phyloP scores from a whole-genome alignment of 30 jellyfish, hydroid and myxozoan genomes.

The Aurelia aurita complex sp. Pacific region DNA sequence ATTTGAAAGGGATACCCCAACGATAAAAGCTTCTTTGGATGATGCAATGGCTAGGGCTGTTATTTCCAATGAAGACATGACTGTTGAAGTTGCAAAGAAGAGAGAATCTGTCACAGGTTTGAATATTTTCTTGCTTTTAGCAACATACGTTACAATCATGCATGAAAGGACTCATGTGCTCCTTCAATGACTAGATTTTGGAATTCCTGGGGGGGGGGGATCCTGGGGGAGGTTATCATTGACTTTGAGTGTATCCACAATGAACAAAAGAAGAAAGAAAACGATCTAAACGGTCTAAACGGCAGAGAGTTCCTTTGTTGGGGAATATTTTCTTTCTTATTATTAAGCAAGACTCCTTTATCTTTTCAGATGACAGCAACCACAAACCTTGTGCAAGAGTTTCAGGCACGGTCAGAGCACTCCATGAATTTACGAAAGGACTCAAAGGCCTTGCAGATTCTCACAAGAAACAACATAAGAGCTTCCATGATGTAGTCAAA shows the following conservation, averaged over 20 bases:
- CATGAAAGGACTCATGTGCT: too few relatives aligned
- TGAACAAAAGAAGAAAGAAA: too few relatives aligned
- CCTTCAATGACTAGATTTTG: too few relatives aligned
- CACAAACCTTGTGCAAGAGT: constrained; percentile 47
- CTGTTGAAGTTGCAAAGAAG: constrained; percentile 27
- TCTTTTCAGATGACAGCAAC: neutral
- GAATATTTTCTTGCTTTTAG: neutral
- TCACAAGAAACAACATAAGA: constrained; percentile 21
- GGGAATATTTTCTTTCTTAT: neutral
- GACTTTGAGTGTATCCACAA: too few relatives aligned
- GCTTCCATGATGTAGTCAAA: constrained; percentile 12
- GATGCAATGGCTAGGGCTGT: constrained; percentile 67
- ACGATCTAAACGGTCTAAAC: too few relatives aligned
- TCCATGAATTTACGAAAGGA: constrained; percentile 60
- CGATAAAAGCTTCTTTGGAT: constrained; percentile 50
- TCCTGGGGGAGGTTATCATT: too few relatives aligned
- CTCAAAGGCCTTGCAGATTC: constrained; percentile 45
- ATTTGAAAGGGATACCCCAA: constrained; percentile 44
- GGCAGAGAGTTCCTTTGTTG: neutral
- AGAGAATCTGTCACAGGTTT: constrained; percentile 45
- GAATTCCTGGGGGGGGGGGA: too few relatives aligned
- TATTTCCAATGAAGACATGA: neutral
- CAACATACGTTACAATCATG: too few relatives aligned
- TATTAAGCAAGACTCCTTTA: neutral
- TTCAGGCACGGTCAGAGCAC: constrained; percentile 28